A percentile compares a stretch with the other conserved stretches of the same genome.
Evolutionary conservation across 2,797 vertebrate genomes (phyloP).

Genomic region (Melanotaenia boesemani): DNA sequence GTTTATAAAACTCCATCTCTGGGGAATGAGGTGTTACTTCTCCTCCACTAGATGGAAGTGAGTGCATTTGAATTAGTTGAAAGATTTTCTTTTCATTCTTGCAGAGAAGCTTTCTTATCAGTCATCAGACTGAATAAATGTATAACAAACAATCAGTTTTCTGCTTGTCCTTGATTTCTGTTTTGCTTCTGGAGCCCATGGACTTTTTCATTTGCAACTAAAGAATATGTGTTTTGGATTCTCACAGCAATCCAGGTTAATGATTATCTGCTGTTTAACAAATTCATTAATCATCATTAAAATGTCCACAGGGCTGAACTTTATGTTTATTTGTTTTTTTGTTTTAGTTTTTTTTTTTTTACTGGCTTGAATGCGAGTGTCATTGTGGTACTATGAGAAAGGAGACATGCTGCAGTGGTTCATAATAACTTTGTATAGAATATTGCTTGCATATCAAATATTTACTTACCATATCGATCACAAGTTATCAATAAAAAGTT

Average conservation of each 20-base stretch:
- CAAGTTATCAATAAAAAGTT: background rate
- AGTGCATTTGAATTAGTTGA: background rate
- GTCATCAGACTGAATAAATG: background rate
- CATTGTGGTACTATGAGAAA: constrained; percentile 69
- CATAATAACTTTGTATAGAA: background rate
- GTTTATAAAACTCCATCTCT: too few relatives aligned
- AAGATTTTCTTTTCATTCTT: background rate
- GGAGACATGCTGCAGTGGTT: background rate
- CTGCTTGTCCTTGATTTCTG: constrained; percentile 85
- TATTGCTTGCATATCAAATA: background rate
- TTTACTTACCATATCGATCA: constrained; percentile 70
- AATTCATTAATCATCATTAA: constrained; percentile 76
- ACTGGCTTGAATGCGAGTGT: constrained; percentile 85
- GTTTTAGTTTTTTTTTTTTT: constrained; percentile 77
- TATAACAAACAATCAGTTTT: too few relatives aligned
- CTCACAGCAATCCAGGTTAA: background rate
- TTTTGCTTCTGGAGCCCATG: constrained; percentile 83
- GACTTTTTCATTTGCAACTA: constrained; percentile 84
- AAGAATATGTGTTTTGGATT: constrained; percentile 20
- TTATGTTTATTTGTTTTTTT: constrained; percentile 81
- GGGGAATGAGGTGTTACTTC: background rate
- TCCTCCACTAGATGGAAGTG: constrained; percentile 45
- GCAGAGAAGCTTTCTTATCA: too few relatives aligned
- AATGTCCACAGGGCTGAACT: constrained; percentile 85
- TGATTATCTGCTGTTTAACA: background rate